Evolutionary conservation across 2,797 vertebrate species (phyloP), one percentile per base, ranked within the genome.

Genomic region (Nyctibius grandis): DNA sequence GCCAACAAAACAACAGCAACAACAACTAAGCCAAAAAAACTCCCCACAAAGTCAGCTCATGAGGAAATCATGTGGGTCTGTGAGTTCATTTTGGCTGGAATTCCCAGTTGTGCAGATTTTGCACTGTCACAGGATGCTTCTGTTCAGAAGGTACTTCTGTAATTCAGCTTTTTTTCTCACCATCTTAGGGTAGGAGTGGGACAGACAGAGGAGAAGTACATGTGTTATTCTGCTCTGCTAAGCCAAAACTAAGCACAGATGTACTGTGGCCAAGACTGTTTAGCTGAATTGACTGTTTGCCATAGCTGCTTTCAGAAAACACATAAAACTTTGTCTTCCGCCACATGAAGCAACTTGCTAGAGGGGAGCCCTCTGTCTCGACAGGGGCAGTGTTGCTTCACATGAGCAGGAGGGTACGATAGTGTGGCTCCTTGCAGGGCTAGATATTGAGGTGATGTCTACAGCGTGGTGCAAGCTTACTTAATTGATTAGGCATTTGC

Each of bases 161-260:
- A 96, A 94, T 93, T 97, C 85, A 91, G 64, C 65, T 88, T 12
- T 77, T 96, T 96, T 96, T 94, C 86, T 95, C 89, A 94, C 44
- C 77, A 91, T 91, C 61, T 83, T 81, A 78, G 42, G 50, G 72
- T 81, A 68, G 75, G 65, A 91, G 38, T 28, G 47, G 53, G 84
- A 78, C 53, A 91, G 60, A 95, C 22, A 89, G 89, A 93, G 59
- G 79, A 91, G 94, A 95, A 93, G 90, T 89, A 44, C 33, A 40
- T 65, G 48, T 57, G 45, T 87, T 91, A 82, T 72, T 95, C 94
- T 93, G 84, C 81, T 94, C 90, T 85, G 91, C 93, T 95, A 94
- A 95, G 90, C 34, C 86, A 92, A 95, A 96, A 95, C 78, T 85
- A 88, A 92, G 93, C 81, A 89, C 75, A 96, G 95, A 94, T 92